These are phyloP conservation scores for Alectoris magna DNA, from an alignment of 2,797 vertebrate species.

Conservation along the genomic window DNA sequence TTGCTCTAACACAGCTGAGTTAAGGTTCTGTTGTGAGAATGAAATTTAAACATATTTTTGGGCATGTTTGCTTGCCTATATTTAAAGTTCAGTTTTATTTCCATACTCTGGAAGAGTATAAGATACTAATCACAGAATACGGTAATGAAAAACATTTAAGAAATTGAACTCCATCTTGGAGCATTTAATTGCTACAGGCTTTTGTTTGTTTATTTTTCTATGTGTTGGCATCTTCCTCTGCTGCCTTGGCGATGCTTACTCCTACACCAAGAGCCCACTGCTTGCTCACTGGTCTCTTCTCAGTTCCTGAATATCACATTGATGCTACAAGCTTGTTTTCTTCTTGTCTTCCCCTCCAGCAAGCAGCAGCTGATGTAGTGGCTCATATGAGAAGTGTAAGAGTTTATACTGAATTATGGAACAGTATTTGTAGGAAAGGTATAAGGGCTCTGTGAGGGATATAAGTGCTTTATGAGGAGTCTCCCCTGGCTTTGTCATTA, in stretches of 20 bases:
- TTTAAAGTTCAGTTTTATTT: conserved; percentile 41
- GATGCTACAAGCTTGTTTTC: background rate
- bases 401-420: fast-evolving
- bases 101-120: background rate
- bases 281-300: background rate
- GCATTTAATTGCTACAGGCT: background rate
- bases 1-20: background rate
- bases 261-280: background rate
- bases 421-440: background rate
- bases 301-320: background rate
- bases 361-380: background rate
- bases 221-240: background rate
- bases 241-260: background rate
- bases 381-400: background rate
- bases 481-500: background rate
- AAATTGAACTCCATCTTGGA: background rate
- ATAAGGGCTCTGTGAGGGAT: background rate
- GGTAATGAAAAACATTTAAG: background rate
- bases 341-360: background rate
- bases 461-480: background rate
- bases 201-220: conserved; percentile 28
- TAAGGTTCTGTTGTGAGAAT: background rate
- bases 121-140: conserved; percentile 6
- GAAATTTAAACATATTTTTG: conserved; percentile 13
- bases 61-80: background rate